A percentile compares a stretch with the other conserved stretches of the same genome.
Evolutionary conservation across 2,797 vertebrate species (phyloP).

Genomic region (Momotus momota): DNA sequence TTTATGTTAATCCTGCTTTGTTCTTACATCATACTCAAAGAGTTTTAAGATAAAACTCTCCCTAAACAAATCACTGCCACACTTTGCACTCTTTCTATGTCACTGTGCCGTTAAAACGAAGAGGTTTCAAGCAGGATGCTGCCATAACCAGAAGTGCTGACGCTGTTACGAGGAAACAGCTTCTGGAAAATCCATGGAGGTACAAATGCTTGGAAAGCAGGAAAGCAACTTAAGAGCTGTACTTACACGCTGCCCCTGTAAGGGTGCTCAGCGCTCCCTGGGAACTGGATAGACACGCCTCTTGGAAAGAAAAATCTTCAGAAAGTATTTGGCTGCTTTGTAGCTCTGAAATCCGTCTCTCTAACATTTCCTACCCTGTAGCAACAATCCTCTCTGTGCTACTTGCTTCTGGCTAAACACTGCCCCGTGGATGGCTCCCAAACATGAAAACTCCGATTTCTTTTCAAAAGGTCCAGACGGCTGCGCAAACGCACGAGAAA

Average conservation of each 20-base stretch:
- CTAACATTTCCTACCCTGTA: background rate
- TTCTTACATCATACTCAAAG: background rate
- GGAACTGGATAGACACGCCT: background rate
- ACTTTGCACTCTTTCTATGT: background rate
- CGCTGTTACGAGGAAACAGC: background rate
- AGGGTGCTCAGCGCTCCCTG: background rate
- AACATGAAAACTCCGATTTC: background rate
- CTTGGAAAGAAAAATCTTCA: background rate
- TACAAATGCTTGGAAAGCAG: background rate
- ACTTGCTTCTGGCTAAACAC: background rate
- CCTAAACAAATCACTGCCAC: background rate
- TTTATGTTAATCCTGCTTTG: background rate
- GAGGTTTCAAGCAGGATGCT: background rate
- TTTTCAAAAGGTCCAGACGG: background rate
- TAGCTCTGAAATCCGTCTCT: background rate
- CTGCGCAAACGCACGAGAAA: background rate
- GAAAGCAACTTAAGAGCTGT: background rate
- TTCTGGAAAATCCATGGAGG: background rate
- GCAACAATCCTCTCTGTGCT: background rate
- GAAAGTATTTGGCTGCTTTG: background rate
- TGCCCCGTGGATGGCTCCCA: background rate
- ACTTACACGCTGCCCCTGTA: background rate
- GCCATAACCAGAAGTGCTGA: background rate
- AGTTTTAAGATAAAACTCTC: background rate
- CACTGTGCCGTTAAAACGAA: background rate